Percentiles rank a stretch among this genome's conserved stretches.
These are phyloP conservation scores for Anniella stebbinsi DNA, from an alignment of 2,797 vertebrate genomes.

Conservation along the genomic window DNA sequence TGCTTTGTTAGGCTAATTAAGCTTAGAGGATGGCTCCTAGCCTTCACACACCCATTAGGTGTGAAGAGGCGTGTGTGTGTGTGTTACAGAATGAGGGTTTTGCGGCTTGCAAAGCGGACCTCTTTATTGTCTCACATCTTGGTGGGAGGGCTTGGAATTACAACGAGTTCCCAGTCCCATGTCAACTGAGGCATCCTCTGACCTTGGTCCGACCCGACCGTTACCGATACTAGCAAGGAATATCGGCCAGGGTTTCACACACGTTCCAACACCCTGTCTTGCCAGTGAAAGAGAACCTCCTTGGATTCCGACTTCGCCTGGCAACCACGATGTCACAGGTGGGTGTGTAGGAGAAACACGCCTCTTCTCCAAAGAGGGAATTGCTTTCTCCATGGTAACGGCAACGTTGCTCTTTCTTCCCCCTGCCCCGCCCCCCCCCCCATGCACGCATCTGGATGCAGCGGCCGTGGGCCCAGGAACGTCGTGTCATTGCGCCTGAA, in stretches of 20 bases:
- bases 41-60: no score
- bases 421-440: background rate
- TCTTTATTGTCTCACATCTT: no score
- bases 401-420: no score
- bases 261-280: background rate
- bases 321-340: background rate
- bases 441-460: background rate
- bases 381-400: conserved; percentile 14
- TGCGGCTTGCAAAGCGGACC: no score
- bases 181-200: background rate
- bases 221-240: background rate
- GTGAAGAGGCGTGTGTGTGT: no score
- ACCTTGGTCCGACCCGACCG: background rate
- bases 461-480: no score
- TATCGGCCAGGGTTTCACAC: background rate
- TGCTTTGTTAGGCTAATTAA: no score
- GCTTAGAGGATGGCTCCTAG: no score
- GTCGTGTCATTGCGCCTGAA: background rate
- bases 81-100: no score
- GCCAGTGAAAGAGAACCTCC: background rate
- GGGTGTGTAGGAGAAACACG: background rate
- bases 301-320: background rate
- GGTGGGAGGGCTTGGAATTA: no score
- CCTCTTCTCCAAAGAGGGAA: background rate
- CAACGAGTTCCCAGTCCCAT: no score